Evolutionary conservation across 2,888 invertebrate genomes (phyloP), one percentile per base, ranked within the genome.

Genomic region (Cheilosia vulpina): DNA sequence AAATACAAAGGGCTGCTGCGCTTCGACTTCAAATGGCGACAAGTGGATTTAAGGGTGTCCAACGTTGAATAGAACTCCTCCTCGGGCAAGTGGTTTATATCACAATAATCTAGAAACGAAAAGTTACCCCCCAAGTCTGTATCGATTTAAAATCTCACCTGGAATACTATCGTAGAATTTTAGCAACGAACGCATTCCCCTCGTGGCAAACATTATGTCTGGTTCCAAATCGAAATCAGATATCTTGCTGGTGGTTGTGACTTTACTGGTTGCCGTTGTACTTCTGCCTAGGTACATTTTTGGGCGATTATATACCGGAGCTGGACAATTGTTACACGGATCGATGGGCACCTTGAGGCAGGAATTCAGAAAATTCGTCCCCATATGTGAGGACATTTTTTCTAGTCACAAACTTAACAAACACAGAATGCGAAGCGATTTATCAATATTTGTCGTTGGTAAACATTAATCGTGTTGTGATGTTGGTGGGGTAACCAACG

Each of bases 101-200:
- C 96, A 78, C 94, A 94, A 87, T 96, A 96, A 90, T 96, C 96
- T 73, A 38, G 2, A 87, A 80, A 53, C 53, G 9, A 15, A 38
- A 19, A 2, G 19, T 13, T 5, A 11, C 4, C 24, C 9, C 53
- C 31, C 1, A 75, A 60, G 38, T 38, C 38, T 13, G 17, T 58
- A 83, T 68, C 53, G 65, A 66, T 82, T 81, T 11, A 17, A 19
- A 4, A 21, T 24, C 53, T 87, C 83, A 92, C 92, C 92, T 87
- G 96, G 96, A 89, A 96, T 96, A 89, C 96, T 96, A 66, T 94
- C 94, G 88, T 95, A 95, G 91, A 96, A 96, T 79, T 96, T 94
- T 78, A 96, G 93, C 87, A 96, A 93, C 63, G 94, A 94, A 58
- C 94, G 92, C 47, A 94, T 93, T 63, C 94, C 94, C 75, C 88